Evolutionary conservation across 2,888 invertebrate genomes (phyloP), one percentile per base, ranked within the genome.

Genomic region (Hartigia nigra): DNA sequence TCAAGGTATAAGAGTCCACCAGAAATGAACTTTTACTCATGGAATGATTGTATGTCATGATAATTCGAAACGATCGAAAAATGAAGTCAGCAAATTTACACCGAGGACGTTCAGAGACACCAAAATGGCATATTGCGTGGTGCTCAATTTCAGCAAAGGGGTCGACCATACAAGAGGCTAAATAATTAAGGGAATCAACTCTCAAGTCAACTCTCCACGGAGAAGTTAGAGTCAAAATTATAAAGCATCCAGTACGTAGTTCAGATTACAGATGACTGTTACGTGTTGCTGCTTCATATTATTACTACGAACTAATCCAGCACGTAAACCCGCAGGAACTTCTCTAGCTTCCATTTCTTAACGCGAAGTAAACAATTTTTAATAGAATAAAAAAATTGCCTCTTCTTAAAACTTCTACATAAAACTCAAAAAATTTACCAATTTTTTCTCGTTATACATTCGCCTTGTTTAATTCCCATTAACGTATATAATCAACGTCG

Each of bases 191-290:
- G 55, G 55, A 55, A 55, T 55, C 23, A 55, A n/a, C n/a, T n/a
- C n/a, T n/a, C n/a, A 9, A 23, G 55, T 55, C 5, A 55, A 55
- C 9, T 55, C 76, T 36, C 76, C 79, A 70, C 78, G 77, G 76
- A 78, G 77, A 81, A 78, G 77, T 79, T 75, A 77, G 81, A 80
- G 70, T 74, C 37, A 77, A 80, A 55, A 23, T 23, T 23, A 5
- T 55, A 55, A 55, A 9, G 55, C 9, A 55, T 23, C 2, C 23
- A 55, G 55, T 23, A 9, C 23, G 55, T 55, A 55, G 23, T 55
- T 5, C 23, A 23, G 23, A 55, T 23, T 55, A 55, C 39, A 55
- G 39, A 55, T 23, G 23, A 55, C 39, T 55, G 39, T 55, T 55
- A 55, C 39, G 39, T 55, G 39, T 55, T 23, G 55, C 23, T 55